Conservation (phyloP, 2,888 invertebrate species). For the Chymomyza caudatula region DNA sequence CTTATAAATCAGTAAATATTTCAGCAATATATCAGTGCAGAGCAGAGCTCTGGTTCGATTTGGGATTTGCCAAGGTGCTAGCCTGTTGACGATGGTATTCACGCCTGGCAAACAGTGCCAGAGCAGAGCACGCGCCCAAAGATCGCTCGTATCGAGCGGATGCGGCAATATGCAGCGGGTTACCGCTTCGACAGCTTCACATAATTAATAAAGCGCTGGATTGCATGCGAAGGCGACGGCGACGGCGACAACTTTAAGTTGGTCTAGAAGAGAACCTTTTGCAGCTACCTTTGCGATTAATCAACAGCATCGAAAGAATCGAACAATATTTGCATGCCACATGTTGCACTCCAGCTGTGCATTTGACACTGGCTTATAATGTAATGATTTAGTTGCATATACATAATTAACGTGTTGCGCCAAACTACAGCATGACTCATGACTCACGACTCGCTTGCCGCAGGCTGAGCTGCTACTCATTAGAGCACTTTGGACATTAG, state of each 20-base stretch:
- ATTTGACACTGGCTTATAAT: slow-evolving; percentile 74
- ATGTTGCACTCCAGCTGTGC: slow-evolving; percentile 59
- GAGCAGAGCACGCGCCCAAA: slow-evolving; percentile 47
- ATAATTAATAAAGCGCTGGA: slow-evolving; percentile 53
- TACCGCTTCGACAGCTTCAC: slow-evolving; percentile 19
- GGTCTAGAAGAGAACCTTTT: slow-evolving; percentile 35
- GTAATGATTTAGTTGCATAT: slow-evolving; percentile 75
- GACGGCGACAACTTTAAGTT: slow-evolving; percentile 6
- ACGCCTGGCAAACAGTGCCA: slow-evolving; percentile 54
- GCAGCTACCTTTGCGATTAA: slow-evolving; percentile 73
- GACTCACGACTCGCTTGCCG: not conserved
- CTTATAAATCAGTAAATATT: slow-evolving; percentile 71
- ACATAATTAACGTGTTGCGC: slow-evolving; percentile 68
- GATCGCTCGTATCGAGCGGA: slow-evolving; percentile 3
- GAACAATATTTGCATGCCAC: slow-evolving; percentile 15
- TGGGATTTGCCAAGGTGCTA: slow-evolving; percentile 61
- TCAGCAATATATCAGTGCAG: slow-evolving; percentile 68
- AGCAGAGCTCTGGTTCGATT: not conserved
- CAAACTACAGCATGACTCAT: slow-evolving; percentile 41
- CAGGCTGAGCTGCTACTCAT: slow-evolving; percentile 9
- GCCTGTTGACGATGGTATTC: slow-evolving; percentile 74
- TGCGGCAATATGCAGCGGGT: not conserved
- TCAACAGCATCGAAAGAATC: slow-evolving; percentile 58
- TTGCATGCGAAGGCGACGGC: not conserved
- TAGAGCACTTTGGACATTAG: slow-evolving; percentile 50